These are phyloP conservation scores for Megaceryle alcyon DNA, from an alignment of 2,797 vertebrate genomes.

Conservation along the genomic window DNA sequence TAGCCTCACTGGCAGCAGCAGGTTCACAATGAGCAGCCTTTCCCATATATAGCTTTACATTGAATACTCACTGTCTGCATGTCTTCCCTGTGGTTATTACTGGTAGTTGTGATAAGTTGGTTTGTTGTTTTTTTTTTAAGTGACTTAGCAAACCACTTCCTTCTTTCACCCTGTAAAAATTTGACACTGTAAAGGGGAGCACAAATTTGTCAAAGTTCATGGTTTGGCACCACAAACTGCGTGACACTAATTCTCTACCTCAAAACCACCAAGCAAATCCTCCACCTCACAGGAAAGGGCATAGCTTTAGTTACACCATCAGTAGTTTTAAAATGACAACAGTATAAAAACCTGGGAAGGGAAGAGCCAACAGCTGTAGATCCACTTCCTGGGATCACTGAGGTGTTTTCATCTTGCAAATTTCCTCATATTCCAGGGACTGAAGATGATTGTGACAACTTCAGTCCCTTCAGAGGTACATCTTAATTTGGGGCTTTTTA, in stretches of 20 bases:
- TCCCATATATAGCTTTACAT: background rate
- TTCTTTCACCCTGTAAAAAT: conserved; percentile 3
- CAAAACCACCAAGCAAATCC: background rate
- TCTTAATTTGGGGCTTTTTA: background rate
- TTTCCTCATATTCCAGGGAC: background rate
- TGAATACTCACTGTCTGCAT: background rate
- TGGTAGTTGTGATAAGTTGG: conserved; percentile 38
- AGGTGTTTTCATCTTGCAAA: background rate
- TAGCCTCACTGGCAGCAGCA: background rate
- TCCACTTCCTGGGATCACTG: background rate
- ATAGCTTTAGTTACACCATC: background rate
- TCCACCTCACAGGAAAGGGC: background rate
- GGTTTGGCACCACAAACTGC: background rate
- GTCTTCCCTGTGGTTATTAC: conserved; percentile 17
- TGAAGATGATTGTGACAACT: background rate
- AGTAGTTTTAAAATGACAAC: background rate
- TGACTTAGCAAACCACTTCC: conserved; percentile 70
- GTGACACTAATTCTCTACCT: background rate
- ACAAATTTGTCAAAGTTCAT: background rate
- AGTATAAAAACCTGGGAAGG: background rate
- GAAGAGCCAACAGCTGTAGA: background rate
- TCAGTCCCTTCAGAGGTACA: background rate
- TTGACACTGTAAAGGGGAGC: background rate
- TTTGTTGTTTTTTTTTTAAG: background rate
- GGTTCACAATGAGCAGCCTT: background rate